Base-by-base conservation (phyloP, 2,797 vertebrate species). In the Siniperca scherzeri region DNA sequence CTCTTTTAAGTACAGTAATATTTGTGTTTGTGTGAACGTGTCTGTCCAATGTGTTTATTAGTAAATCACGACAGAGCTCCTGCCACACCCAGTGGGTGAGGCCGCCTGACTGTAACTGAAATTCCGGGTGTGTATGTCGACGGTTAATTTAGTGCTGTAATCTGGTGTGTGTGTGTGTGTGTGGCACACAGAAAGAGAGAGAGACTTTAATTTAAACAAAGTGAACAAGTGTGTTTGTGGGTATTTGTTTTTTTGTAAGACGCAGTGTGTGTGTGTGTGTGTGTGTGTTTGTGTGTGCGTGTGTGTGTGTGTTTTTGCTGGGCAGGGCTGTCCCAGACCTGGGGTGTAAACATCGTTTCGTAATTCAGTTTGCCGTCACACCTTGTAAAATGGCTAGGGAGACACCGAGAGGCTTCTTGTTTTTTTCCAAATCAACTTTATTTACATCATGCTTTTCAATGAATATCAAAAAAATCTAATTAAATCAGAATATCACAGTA, bases 341-440 rank as follows among this genome's bases (percentile, higher is more conserved):
- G 40, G 89, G 90, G 89, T 91, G 93, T 96, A 95, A 96, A 96
- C 94, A 95, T 81, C 89, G 83, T 96, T 96, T 94, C 46, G 80
- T 94, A 95, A 96, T 91, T 76, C 77, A 66, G 76, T 70, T 80
- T 88, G 80, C 85, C 27, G 82, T 94, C 93, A 93, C 93, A 92
- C 91, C 80, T 84, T 87, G 78, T 90, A 81, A 89, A 93, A 88
- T 6, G 71, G 70, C 71, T 55, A 21, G 7, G 52, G 83, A 91
- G 69, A 80, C 50, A 65, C 33, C 66, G n/a, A 30, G 33, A 57
- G 30, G 19, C 17, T 22, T 56, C 36, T 21, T 8, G 61, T n/a
- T 4, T 40, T 13, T 46, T 55, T 27, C 62, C 6, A 38, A 33
- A 64, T 30, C 9, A 56, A 46, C 72, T 79, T 81, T 71, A 74